Base-by-base conservation (phyloP, 2,888 invertebrate species). In the Strigamia transsilvanica region DNA sequence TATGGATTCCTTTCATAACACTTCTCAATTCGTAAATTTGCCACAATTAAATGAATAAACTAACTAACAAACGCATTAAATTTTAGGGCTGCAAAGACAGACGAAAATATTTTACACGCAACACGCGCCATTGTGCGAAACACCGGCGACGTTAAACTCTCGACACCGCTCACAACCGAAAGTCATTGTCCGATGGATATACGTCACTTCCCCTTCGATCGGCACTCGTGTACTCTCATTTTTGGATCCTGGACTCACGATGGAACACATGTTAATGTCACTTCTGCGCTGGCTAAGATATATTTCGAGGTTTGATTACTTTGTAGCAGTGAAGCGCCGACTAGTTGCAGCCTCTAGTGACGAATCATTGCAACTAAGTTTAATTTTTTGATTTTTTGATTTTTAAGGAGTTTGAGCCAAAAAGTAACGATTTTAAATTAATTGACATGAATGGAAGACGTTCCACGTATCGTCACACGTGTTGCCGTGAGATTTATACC, bases 1-100 rank as follows among this genome's bases (percentile, higher is more conserved):
- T 78, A 13, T 78, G 78, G 78, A 78, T 41, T n/a, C 78, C 78
- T 34, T 34, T 32, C 41, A 78, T 78, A n/a, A 38, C 34, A 27
- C 78, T 78, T 18, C 78, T 78, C 34, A 78, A 78, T 32, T 38
- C 34, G 78, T 78, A 78, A 21, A 23, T 0, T 12, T 12, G 1
- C 2, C 21, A 1, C 23, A 6, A 3, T 21, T 21, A 1, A 15
- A 0, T 66, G 23, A 66, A 66, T 0, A 66, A 12, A n/a, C 15
- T 7, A 18, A 18, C 12, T 61, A 15, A 13, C 1, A 1, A 18
- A 21, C 12, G 56, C 18, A 2, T 61, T 18, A 61, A 61, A 15
- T 66, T 66, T 1, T 7, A 66, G 61, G 0, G 61, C 61, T 2
- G 9, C 3, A 21, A 66, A n/a, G 18, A 66, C 18, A 18, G 9